A percentile compares a stretch with the other conserved stretches of the same genome.
Evolutionary conservation across 2,113 vertebrate genomes (phyloP).

Genomic region (Lathamus discolor): DNA sequence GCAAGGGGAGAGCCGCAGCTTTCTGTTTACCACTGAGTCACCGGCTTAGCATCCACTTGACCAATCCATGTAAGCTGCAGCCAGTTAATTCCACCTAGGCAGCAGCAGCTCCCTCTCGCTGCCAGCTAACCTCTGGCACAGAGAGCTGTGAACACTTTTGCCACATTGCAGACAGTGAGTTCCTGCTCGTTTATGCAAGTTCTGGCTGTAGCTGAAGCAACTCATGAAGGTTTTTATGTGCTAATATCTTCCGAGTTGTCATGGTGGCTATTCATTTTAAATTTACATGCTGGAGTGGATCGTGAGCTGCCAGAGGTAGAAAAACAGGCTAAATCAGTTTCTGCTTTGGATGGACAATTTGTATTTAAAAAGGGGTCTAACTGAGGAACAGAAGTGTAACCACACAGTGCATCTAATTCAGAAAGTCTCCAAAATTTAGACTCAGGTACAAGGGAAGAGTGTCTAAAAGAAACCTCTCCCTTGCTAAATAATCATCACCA

Average conservation of each 20-base stretch:
- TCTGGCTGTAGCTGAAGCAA: conserved; percentile 13
- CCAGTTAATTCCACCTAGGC: background rate
- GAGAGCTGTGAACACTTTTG: background rate
- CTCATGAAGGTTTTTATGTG: background rate
- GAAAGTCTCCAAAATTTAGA: background rate
- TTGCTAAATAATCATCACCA: background rate
- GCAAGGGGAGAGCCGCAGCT: background rate
- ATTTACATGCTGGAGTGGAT: background rate
- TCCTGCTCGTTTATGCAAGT: background rate
- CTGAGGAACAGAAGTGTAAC: background rate
- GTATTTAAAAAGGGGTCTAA: background rate
- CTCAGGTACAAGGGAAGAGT: background rate
- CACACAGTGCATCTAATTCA: background rate
- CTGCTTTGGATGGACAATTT: background rate
- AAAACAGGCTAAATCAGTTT: background rate
- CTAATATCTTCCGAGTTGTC: conserved; percentile 5
- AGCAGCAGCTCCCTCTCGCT: background rate
- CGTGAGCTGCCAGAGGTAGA: background rate
- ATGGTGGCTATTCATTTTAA: background rate
- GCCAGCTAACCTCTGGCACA: background rate
- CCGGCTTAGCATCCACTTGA: background rate
- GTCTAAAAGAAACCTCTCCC: background rate
- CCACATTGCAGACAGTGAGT: background rate
- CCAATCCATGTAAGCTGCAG: background rate
- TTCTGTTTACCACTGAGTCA: conserved; percentile 3